These are phyloP conservation scores for Eublepharis macularius DNA, from an alignment of 2,113 vertebrate genomes.

Conservation along the genomic window DNA sequence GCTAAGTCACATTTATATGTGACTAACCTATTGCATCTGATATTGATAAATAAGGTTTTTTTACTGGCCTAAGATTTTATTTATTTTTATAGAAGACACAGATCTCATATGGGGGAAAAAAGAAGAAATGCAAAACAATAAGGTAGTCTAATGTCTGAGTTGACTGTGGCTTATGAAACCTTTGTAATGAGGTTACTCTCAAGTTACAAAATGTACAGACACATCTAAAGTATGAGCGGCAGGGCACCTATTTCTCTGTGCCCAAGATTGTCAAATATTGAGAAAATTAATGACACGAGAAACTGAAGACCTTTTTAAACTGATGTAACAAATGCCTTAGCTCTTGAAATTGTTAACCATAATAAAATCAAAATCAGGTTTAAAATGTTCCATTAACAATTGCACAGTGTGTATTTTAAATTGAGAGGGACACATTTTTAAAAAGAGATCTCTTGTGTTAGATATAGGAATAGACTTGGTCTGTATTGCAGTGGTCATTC, in stretches of 20 bases:
- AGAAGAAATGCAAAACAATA: too few relatives aligned
- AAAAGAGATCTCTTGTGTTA: background rate
- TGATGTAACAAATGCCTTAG: too few relatives aligned
- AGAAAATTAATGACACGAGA: background rate
- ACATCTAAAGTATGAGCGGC: background rate
- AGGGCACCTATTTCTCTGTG: background rate
- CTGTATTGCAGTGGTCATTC: background rate
- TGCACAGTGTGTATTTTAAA: background rate
- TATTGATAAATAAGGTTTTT: too few relatives aligned
- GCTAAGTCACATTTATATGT: too few relatives aligned
- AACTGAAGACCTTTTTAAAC: too few relatives aligned
- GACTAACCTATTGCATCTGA: background rate
- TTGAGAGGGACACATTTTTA: background rate
- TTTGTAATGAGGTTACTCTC: background rate
- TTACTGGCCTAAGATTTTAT: too few relatives aligned
- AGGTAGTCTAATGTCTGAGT: background rate
- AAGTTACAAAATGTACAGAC: background rate
- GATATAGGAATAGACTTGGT: background rate
- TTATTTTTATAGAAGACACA: too few relatives aligned
- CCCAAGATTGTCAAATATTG: background rate
- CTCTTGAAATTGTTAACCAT: background rate
- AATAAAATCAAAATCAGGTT: background rate
- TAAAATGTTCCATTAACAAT: background rate
- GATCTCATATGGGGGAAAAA: too few relatives aligned
- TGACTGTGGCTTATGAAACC: background rate